These are phyloP conservation scores for Scomberomorus guttatus DNA, from an alignment of 2,797 vertebrate genomes.

Conservation along the genomic window DNA sequence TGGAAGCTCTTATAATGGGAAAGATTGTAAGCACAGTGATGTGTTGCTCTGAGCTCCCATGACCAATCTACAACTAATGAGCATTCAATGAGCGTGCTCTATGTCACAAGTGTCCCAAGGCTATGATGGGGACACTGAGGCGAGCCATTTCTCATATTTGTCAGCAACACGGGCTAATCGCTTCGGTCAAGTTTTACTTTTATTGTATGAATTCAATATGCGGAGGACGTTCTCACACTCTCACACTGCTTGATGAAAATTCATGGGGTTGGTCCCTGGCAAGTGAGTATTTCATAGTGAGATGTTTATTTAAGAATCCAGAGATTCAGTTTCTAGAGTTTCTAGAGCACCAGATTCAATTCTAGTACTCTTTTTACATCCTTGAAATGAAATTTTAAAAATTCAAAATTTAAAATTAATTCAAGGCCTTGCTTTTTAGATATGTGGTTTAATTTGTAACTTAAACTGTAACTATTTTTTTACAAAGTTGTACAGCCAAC, in stretches of 20 bases:
- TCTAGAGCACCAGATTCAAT: no score
- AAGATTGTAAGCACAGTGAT: conserved; percentile 79
- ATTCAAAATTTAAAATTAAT: background rate
- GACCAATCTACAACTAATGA: conserved; percentile 86
- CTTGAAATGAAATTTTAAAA: background rate
- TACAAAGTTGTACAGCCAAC: no score
- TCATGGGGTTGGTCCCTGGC: conserved; percentile 23
- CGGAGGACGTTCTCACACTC: conserved; percentile 37
- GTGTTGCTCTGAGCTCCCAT: conserved; percentile 82
- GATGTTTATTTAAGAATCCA: conserved; percentile 18
- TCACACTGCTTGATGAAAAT: conserved; percentile 50
- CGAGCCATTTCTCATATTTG: conserved; percentile 73
- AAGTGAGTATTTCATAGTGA: conserved; percentile 12
- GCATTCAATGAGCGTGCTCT: conserved; percentile 78
- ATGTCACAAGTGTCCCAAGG: conserved; percentile 65
- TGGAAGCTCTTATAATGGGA: conserved; percentile 75
- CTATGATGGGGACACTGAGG: conserved; percentile 61
- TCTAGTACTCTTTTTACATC: background rate
- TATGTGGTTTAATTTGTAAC: background rate
- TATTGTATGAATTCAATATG: conserved; percentile 32
- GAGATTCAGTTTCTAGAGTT: background rate
- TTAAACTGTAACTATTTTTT: no score
- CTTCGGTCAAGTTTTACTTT: conserved; percentile 51
- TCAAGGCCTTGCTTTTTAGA: background rate
- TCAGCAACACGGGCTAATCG: conserved; percentile 66